A percentile compares a stretch with the other conserved stretches of the same genome.
Evolutionary conservation across 2,797 vertebrate genomes (phyloP).

Genomic region (Apodemus agrarius): DNA sequence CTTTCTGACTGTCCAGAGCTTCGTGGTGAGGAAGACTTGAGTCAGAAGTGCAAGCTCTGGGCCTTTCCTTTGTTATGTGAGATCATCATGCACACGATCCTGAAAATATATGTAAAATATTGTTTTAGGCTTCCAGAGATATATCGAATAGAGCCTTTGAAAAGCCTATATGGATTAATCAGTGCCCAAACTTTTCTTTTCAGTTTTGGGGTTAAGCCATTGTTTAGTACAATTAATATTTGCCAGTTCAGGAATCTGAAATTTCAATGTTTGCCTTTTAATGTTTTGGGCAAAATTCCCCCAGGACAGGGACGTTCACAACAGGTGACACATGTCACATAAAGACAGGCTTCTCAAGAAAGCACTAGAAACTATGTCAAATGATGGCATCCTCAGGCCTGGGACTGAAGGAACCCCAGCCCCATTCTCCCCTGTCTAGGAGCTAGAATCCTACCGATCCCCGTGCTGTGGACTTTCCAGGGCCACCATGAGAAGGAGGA

Average conservation of each 20-base stretch:
- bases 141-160: not conserved
- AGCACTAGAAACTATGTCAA: not conserved
- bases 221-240: not conserved
- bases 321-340: not conserved
- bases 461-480: not conserved
- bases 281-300: conserved; percentile 23
- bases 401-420: not conserved
- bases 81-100: not conserved
- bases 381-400: conserved; percentile 15
- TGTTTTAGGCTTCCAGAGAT: not conserved
- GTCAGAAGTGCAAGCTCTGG: not conserved
- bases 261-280: conserved; percentile 30
- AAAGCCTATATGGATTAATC: not conserved
- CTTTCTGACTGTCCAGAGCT: not conserved
- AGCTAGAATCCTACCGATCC: not conserved
- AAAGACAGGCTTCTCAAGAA: conserved; percentile 7
- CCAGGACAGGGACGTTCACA: not conserved
- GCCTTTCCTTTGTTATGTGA: not conserved
- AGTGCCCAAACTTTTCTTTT: not conserved
- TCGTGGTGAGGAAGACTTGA: not conserved
- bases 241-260: not conserved
- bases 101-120: not conserved
- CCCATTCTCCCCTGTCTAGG: not conserved
- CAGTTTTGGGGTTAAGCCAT: not conserved
- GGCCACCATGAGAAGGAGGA: not conserved